Conservation (phyloP, 2,888 invertebrate genomes). For the Aelia acuminata region DNA sequence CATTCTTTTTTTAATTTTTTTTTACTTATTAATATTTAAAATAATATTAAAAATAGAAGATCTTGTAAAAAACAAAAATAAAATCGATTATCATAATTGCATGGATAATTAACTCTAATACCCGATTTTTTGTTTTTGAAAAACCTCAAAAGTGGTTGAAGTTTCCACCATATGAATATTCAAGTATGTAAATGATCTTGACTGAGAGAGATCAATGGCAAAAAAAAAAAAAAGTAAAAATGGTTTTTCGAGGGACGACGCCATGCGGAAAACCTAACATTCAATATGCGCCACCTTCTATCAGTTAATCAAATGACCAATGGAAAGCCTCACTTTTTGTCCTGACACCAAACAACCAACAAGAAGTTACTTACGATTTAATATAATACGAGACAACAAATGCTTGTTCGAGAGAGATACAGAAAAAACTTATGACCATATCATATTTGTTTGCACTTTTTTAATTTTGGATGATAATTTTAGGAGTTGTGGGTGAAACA, state of each 20-base stretch:
- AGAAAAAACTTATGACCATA: too few relatives aligned
- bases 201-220: neutral
- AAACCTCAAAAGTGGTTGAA: neutral
- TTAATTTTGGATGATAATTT: too few relatives aligned
- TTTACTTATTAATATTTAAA: neutral
- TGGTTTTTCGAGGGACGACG: neutral
- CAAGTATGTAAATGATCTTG: constrained; percentile 13
- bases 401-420: too few relatives aligned
- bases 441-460: too few relatives aligned
- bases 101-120: neutral
- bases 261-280: neutral
- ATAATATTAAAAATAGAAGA: neutral
- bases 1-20: too few relatives aligned
- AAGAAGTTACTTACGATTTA: too few relatives aligned
- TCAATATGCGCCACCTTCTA: neutral
- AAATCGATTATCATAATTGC: neutral
- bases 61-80: neutral
- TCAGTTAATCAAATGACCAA: constrained; percentile 10
- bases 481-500: too few relatives aligned
- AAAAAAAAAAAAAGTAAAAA: neutral
- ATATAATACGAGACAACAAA: too few relatives aligned
- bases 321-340: neutral
- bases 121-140: neutral
- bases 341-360: too few relatives aligned
- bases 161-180: neutral